Base-by-base conservation (phyloP, 2,888 invertebrate species). In the Nomada ruficornis region DNA sequence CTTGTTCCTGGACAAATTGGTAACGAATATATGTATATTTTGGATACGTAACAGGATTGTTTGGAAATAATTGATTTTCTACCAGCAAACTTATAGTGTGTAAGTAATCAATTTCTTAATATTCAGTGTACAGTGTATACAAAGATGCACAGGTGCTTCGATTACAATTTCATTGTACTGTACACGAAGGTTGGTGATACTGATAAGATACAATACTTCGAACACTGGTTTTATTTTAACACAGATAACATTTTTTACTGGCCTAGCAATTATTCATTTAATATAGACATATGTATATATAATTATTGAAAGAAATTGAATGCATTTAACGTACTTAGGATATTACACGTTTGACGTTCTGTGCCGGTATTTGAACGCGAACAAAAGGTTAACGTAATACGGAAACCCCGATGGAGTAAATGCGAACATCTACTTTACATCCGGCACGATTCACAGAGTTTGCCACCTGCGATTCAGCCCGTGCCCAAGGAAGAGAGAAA, bases 381-480 rank as follows among this genome's bases (percentile, higher is more conserved):
- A 47, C 20, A 65, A 26, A 29, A n/a, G n/a, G 47, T 50, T 26
- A 60, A 52, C 20, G 15, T 4, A 11, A 44, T 36, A 23, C 2
- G 18, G 29, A 29, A 26, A 64, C 18, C 57, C 23, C 47, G 26
- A 67, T 15, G 75, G 69, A 50, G 65, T 75, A 79, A 86, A 83
- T 60, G 82, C 80, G 77, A 82, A 78, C 70, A 81, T 84, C 81
- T 79, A 84, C 70, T 83, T 85, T 82, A 77, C 76, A 78, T 75
- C 60, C 73, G 60, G 84, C 84, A 77, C 78, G 81, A 82, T 83
- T 80, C 76, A 60, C 73, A 69, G 83, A 73, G 80, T 83, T 87
- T 83, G 86, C 87, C 83, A 86, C 86, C 87, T 80, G 84, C 77
- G 78, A 87, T 87, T 86, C 87, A 79, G 80, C 79, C 77, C 60